Conservation (phyloP, 2,113 vertebrate species). For the Vidua macroura region DNA sequence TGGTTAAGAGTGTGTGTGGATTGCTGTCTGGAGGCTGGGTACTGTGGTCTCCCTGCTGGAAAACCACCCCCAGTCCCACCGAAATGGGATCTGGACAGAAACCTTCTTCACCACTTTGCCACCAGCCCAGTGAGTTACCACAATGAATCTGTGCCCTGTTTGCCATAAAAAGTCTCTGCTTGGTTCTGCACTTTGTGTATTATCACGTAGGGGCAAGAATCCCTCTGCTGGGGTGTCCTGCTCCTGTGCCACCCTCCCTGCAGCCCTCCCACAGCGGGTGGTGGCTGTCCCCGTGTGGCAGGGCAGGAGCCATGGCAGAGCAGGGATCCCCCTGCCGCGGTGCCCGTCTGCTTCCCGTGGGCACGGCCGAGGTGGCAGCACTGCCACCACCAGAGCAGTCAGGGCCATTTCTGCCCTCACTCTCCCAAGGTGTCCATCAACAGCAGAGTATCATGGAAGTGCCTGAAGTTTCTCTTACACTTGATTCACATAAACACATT, state of each 20-base stretch:
- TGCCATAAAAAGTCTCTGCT: not conserved
- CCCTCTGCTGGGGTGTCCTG: accelerated
- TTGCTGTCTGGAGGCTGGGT: not conserved
- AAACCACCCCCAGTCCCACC: not conserved
- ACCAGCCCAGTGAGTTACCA: not conserved
- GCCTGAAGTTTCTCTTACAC: not conserved
- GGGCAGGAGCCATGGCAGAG: not conserved
- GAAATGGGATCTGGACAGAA: not conserved
- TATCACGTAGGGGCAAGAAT: accelerated
- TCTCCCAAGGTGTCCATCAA: no score
- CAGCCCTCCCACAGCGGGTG: accelerated
- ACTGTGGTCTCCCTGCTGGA: not conserved
- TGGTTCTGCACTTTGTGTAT: accelerated
- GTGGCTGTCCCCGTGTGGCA: not conserved
- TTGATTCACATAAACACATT: accelerated
- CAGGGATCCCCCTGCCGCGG: not conserved
- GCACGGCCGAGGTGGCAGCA: accelerated
- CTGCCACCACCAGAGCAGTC: accelerated
- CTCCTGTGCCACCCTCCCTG: not conserved
- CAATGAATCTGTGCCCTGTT: not conserved
- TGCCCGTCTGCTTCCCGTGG: not conserved
- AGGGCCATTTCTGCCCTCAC: accelerated
- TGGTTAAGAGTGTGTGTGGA: not conserved
- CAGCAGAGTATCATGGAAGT: accelerated
- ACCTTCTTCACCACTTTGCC: not conserved